Conservation (phyloP, 2,888 invertebrate genomes). For the Graphium colonna region DNA sequence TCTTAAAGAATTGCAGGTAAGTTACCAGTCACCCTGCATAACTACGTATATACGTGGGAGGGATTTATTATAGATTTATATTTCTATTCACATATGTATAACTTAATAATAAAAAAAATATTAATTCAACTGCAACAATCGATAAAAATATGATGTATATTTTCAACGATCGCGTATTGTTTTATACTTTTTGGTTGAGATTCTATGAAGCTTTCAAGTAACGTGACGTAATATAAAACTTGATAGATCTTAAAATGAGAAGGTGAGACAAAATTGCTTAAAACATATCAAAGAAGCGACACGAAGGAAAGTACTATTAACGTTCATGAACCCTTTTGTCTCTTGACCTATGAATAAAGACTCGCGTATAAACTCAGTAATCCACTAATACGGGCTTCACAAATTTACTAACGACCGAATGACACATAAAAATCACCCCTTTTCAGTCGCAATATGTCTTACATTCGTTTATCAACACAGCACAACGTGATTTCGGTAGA, state of each 20-base stretch:
- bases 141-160: too few relatives aligned
- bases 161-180: background rate
- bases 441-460: slow-evolving; percentile 21
- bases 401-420: slow-evolving; percentile 6
- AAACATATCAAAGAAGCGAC: background rate
- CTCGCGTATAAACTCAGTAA: slow-evolving; percentile 31
- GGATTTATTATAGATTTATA: too few relatives aligned
- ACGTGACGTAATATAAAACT: background rate
- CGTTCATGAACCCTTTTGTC: slow-evolving; percentile 21
- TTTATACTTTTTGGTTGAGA: background rate
- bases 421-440: slow-evolving; percentile 25
- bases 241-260: background rate
- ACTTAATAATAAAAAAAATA: too few relatives aligned
- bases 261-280: background rate
- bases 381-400: slow-evolving; percentile 23
- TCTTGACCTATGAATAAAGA: slow-evolving; percentile 37
- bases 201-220: background rate
- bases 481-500: slow-evolving; percentile 44
- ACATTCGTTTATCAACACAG: slow-evolving; percentile 22
- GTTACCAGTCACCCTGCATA: too few relatives aligned
- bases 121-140: too few relatives aligned
- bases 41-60: too few relatives aligned
- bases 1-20: too few relatives aligned
- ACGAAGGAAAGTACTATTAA: slow-evolving; percentile 7
- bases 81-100: too few relatives aligned